Conservation (phyloP, 2,888 invertebrate genomes). For the Xestia rhomboidea region DNA sequence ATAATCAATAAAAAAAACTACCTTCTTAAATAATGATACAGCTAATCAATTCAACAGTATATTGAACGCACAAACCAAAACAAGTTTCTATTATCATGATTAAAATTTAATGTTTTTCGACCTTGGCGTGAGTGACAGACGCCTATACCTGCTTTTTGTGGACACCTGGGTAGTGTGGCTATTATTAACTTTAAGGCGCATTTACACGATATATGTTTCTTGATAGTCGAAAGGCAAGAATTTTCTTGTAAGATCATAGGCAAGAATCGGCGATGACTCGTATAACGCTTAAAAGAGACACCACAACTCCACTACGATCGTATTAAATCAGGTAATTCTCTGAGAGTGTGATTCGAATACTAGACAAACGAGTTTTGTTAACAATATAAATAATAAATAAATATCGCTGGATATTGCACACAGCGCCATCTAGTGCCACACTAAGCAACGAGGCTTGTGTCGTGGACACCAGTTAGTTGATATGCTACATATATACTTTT, state of each 20-base stretch:
- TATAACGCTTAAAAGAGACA: too few relatives aligned
- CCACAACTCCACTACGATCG: too few relatives aligned
- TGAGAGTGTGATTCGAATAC: not conserved
- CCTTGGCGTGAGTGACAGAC: slow-evolving; percentile 60
- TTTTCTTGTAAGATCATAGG: not conserved
- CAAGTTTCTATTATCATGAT: slow-evolving; percentile 52
- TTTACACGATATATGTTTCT: slow-evolving; percentile 12
- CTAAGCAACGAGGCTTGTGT: too few relatives aligned
- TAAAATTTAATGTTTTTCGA: slow-evolving; percentile 59
- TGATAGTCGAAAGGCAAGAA: not conserved
- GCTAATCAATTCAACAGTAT: slow-evolving; percentile 43
- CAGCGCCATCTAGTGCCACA: too few relatives aligned
- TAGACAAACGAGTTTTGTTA: not conserved
- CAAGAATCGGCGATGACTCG: too few relatives aligned
- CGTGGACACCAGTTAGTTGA: too few relatives aligned
- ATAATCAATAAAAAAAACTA: slow-evolving; percentile 3
- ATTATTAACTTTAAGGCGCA: slow-evolving; percentile 36
- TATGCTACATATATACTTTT: too few relatives aligned
- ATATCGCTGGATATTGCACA: too few relatives aligned
- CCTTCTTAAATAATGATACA: slow-evolving; percentile 20
- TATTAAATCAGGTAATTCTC: not conserved
- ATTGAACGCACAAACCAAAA: slow-evolving; percentile 33
- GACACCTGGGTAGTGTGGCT: slow-evolving; percentile 53
- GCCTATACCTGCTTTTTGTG: slow-evolving; percentile 57
- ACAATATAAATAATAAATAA: too few relatives aligned